Conservation (phyloP, 2,113 vertebrate species). For the Porphyrio hochstetteri region DNA sequence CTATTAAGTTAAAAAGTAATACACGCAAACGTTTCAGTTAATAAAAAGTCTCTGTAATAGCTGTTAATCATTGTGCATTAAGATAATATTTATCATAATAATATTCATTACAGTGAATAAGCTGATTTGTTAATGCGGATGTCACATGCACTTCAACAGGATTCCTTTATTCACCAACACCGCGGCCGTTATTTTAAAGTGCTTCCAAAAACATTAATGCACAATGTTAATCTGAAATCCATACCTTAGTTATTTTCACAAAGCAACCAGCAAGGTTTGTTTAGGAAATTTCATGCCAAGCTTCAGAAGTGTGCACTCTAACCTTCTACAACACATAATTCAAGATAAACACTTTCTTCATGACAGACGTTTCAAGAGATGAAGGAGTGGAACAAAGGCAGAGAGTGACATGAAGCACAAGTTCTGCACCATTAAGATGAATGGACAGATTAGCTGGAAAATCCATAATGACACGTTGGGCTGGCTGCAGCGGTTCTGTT, state of each 20-base stretch:
- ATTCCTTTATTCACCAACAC: conserved; percentile 26
- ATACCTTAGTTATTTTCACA: conserved; percentile 38
- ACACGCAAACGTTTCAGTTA: conserved; percentile 27
- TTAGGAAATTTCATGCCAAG: conserved; percentile 89
- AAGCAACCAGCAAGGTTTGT: conserved; percentile 80
- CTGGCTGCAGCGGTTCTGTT: conserved; percentile 83
- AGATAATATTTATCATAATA: conserved; percentile 25
- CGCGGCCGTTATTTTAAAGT: conserved; percentile 13
- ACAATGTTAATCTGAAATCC: conserved; percentile 70
- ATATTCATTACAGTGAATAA: conserved; percentile 21
- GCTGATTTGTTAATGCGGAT: conserved; percentile 8
- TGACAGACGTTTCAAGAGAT: conserved; percentile 82
- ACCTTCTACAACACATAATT: conserved; percentile 82
- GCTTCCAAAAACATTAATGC: conserved; percentile 47
- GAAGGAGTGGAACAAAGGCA: conserved; percentile 89
- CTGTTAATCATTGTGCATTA: conserved; percentile 30
- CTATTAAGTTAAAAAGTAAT: conserved; percentile 26
- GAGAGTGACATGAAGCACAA: conserved; percentile 77
- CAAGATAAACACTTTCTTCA: conserved; percentile 79
- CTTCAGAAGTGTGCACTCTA: conserved; percentile 80
- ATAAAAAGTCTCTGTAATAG: conserved; percentile 32
- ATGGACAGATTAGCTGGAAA: conserved; percentile 81
- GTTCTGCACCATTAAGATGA: conserved; percentile 75
- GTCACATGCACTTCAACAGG: background rate
- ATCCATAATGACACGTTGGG: conserved; percentile 78